phyloP scores from a whole-genome alignment of 2,888 invertebrate genomes.

The Andrena chrysosceles region DNA sequence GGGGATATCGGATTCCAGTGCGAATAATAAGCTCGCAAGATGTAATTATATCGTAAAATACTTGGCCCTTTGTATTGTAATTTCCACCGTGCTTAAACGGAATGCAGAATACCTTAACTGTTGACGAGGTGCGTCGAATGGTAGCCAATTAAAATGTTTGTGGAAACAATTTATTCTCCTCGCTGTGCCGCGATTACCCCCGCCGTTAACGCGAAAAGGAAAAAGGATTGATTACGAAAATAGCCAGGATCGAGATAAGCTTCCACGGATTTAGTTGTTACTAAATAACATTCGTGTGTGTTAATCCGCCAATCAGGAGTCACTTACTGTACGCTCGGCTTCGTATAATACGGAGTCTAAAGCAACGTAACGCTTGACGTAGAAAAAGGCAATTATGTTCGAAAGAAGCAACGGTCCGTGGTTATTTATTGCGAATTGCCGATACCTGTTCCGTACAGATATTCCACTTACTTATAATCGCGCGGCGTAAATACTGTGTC shows the following conservation, averaged over 20 bases:
- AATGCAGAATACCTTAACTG: neutral
- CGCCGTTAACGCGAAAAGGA: neutral
- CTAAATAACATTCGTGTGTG: neutral
- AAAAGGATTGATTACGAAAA: neutral
- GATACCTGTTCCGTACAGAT: constrained; percentile 24
- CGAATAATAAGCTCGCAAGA: neutral
- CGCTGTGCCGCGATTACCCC: neutral
- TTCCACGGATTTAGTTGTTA: neutral
- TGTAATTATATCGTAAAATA: neutral
- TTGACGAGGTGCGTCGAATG: neutral
- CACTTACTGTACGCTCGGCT: neutral
- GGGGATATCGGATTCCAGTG: neutral
- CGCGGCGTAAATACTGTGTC: constrained; percentile 4
- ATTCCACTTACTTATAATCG: neutral
- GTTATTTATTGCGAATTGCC: constrained; percentile 24
- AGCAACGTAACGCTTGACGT: neutral
- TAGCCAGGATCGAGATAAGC: neutral
- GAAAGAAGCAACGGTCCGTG: neutral
- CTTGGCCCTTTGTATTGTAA: too few relatives aligned
- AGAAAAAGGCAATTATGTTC: constrained; percentile 15
- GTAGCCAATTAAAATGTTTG: neutral
- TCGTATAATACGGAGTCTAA: neutral
- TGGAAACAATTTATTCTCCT: constrained; percentile 2
- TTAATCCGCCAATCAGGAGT: neutral
- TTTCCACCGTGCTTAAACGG: too few relatives aligned